These are phyloP conservation scores for Falcaria lacertinaria DNA, from an alignment of 2,888 invertebrate genomes.

Conservation along the genomic window DNA sequence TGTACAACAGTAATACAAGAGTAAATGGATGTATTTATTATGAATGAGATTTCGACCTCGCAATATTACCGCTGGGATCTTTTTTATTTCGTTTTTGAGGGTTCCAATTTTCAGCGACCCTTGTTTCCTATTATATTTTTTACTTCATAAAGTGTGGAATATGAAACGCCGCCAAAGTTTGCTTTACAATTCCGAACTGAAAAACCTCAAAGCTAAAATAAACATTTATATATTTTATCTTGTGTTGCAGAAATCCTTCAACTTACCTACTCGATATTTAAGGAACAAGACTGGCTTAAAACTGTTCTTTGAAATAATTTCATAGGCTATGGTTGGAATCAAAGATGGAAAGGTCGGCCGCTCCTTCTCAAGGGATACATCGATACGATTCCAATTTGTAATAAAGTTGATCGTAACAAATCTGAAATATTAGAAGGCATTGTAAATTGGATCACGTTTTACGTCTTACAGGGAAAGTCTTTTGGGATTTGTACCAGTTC, in stretches of 20 bases:
- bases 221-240: background rate
- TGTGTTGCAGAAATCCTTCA: background rate
- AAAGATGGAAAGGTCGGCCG: slow-evolving; percentile 42
- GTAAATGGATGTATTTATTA: slow-evolving; percentile 27
- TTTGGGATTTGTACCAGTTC: slow-evolving; percentile 41
- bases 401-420: slow-evolving; percentile 67
- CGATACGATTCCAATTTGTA: slow-evolving; percentile 62
- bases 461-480: slow-evolving; percentile 43
- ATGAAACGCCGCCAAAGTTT: slow-evolving; percentile 2
- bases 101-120: slow-evolving; percentile 11
- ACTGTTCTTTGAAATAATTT: slow-evolving; percentile 26
- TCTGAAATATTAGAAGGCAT: slow-evolving; percentile 62
- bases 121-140: slow-evolving; percentile 1
- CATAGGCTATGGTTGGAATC: slow-evolving; percentile 36
- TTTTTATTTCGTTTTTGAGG: slow-evolving; percentile 16
- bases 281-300: background rate
- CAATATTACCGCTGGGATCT: slow-evolving; percentile 14
- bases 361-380: slow-evolving; percentile 47
- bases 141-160: slow-evolving; percentile 3
- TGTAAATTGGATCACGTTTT: slow-evolving; percentile 68
- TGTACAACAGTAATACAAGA: slow-evolving; percentile 24
- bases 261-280: background rate
- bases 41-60: slow-evolving; percentile 9
- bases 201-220: background rate
- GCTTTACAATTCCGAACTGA: background rate